Evolutionary conservation across 2,113 vertebrate species (phyloP).

Genomic region (Psammodynastes pulverulentus): DNA sequence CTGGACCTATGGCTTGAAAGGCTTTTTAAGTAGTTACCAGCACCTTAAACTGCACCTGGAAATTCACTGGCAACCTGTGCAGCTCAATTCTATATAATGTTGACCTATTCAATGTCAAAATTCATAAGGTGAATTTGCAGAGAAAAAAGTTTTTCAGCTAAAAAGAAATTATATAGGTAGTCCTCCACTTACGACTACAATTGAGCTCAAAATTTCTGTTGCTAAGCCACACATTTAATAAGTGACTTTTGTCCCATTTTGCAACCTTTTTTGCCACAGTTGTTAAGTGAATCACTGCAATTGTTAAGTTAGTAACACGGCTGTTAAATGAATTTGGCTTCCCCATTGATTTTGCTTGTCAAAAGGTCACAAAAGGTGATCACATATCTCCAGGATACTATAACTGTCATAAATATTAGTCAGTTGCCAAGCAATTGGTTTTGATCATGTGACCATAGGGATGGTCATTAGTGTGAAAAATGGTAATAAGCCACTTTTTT

Average conservation of each 20-base stretch:
- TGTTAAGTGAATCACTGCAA: background rate
- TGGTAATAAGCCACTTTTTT: background rate
- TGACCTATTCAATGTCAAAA: background rate
- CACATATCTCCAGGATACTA: background rate
- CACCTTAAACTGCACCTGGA: background rate
- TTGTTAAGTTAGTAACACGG: background rate
- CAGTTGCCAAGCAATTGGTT: background rate
- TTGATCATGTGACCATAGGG: background rate
- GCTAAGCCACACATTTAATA: background rate
- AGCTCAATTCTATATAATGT: background rate
- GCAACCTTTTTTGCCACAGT: background rate
- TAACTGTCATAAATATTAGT: background rate
- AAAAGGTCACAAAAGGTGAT: background rate
- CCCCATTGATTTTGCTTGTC: background rate
- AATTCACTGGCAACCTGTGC: background rate
- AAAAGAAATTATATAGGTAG: background rate
- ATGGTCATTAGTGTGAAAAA: background rate
- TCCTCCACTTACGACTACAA: background rate
- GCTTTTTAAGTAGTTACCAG: background rate
- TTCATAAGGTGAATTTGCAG: background rate
- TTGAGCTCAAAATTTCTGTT: background rate
- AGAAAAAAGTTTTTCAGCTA: background rate
- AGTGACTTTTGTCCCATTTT: background rate
- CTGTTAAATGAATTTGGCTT: background rate
- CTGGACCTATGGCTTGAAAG: background rate